A percentile compares a stretch with the other conserved stretches of the same genome.
These are phyloP conservation scores for Dendrocincla tyrannina DNA, from an alignment of 2,797 vertebrate species.

Conservation along the genomic window DNA sequence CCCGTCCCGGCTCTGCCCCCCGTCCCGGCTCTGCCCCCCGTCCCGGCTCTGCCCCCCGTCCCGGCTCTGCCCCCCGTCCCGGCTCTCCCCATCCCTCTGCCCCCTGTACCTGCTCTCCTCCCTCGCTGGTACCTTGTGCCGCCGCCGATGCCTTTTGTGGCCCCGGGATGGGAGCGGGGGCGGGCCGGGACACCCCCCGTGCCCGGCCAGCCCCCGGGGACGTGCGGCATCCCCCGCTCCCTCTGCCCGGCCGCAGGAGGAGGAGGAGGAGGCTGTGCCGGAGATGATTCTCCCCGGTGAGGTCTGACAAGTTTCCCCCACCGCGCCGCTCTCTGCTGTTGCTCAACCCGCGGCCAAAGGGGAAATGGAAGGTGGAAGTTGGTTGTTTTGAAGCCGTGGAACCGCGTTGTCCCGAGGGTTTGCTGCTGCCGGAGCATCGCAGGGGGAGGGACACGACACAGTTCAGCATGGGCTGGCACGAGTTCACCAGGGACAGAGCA, in stretches of 20 bases:
- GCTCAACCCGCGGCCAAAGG: neutral
- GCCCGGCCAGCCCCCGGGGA: neutral
- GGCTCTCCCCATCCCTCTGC: neutral
- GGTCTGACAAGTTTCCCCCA: neutral
- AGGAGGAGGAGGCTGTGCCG: neutral
- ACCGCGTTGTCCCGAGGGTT: neutral
- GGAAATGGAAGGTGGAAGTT: neutral
- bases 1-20: too few relatives aligned
- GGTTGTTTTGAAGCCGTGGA: neutral
- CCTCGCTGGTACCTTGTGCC: neutral
- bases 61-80: neutral
- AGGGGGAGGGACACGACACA: too few relatives aligned
- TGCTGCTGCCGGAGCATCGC: neutral
- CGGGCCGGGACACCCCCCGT: neutral
- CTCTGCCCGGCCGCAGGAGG: neutral
- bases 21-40: too few relatives aligned
- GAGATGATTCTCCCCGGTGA: neutral
- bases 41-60: too few relatives aligned
- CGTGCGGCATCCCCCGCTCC: neutral
- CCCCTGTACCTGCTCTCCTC: neutral
- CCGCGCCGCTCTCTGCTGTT: neutral
- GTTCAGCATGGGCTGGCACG: accelerated
- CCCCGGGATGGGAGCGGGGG: neutral
- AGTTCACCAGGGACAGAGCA: neutral
- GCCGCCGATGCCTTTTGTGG: neutral